Evolutionary conservation across 2,888 invertebrate genomes (phyloP).

Genomic region (Chrysodeixis includens): DNA sequence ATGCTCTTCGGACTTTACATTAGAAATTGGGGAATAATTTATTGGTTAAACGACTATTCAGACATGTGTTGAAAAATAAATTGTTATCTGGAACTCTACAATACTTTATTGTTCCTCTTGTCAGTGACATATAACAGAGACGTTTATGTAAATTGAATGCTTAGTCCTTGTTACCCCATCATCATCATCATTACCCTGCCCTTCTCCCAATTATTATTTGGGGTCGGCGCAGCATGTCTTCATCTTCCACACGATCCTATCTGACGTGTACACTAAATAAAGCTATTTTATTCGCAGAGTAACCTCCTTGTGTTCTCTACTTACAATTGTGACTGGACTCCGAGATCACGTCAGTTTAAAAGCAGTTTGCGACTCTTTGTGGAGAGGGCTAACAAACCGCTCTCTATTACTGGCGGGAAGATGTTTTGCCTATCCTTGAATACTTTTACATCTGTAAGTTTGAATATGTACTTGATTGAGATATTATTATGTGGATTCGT

Average conservation of each 20-base stretch:
- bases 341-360: slow-evolving; percentile 70
- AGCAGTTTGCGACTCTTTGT: slow-evolving; percentile 74
- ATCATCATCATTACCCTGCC: no score
- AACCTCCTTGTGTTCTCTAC: slow-evolving; percentile 66
- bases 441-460: slow-evolving; percentile 79
- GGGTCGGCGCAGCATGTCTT: no score
- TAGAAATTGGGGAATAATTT: no score
- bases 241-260: no score
- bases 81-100: not conserved
- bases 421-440: slow-evolving; percentile 76
- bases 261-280: not conserved
- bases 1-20: no score
- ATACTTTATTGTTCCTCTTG: not conserved
- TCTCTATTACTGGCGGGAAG: slow-evolving; percentile 74
- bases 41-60: no score
- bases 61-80: slow-evolving; percentile 11
- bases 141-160: not conserved
- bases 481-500: not conserved
- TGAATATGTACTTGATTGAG: not conserved
- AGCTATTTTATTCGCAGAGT: slow-evolving; percentile 67
- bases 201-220: no score
- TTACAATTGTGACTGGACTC: slow-evolving; percentile 77
- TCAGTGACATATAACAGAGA: not conserved
- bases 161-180: not conserved
- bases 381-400: slow-evolving; percentile 71